phyloP scores from a whole-genome alignment of 2,113 vertebrate species.

The Sakesphorus luctuosus region DNA sequence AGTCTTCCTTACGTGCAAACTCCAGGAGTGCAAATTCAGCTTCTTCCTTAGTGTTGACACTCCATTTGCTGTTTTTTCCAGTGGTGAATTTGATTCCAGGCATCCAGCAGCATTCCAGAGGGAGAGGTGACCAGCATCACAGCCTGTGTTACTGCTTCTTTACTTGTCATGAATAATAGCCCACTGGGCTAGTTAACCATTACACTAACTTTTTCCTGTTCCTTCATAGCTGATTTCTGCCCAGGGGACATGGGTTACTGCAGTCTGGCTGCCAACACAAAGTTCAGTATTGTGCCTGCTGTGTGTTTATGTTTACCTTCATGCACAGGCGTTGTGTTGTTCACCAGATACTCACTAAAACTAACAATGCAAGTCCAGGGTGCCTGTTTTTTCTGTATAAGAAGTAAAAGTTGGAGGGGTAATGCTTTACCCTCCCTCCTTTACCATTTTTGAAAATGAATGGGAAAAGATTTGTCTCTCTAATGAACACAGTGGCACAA shows the following conservation, averaged over 20 bases:
- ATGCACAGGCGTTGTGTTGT: neutral
- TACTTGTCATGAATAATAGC: conserved; percentile 62
- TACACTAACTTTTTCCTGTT: conserved; percentile 42
- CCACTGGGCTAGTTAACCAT: conserved; percentile 68
- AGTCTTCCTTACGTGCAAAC: neutral
- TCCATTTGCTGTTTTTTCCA: neutral
- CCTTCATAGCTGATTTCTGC: conserved; percentile 48
- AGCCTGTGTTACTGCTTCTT: conserved; percentile 6
- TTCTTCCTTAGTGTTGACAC: neutral
- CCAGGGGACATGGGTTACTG: conserved; percentile 11
- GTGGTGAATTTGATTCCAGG: conserved; percentile 23
- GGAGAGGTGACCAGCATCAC: conserved; percentile 33
- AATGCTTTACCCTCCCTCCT: neutral
- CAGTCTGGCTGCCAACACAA: conserved; percentile 19
- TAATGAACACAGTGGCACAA: neutral
- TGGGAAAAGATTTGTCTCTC: neutral
- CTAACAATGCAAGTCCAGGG: neutral
- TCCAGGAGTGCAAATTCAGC: neutral
- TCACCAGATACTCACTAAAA: neutral
- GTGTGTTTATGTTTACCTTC: conserved; percentile 21
- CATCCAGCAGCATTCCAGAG: conserved; percentile 26
- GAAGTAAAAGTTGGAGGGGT: neutral
- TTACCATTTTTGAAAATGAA: neutral
- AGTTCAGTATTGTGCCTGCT: neutral
- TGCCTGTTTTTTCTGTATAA: neutral